These are phyloP conservation scores for Diarsia mendica DNA, from an alignment of 2,888 invertebrate genomes.

Conservation along the genomic window DNA sequence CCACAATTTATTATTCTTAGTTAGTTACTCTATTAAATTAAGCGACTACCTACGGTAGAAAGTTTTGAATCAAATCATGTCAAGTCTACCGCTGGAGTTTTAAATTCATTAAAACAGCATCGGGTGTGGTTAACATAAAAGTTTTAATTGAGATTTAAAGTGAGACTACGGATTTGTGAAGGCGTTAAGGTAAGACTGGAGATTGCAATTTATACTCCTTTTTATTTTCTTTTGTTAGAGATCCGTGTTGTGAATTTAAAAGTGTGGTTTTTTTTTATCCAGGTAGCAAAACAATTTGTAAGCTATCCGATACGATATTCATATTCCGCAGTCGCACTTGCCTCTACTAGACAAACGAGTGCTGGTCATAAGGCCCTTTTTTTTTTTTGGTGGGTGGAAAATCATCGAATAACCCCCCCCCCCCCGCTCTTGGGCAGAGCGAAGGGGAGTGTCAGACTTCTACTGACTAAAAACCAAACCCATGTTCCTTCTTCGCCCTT, in stretches of 20 bases:
- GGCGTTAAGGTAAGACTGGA: slow-evolving; percentile 1
- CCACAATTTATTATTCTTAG: background rate
- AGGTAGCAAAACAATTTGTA: too few relatives aligned
- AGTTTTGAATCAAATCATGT: slow-evolving; percentile 2
- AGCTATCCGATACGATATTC: too few relatives aligned
- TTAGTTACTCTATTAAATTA: background rate
- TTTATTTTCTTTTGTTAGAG: slow-evolving; percentile 20
- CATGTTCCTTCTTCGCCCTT: too few relatives aligned
- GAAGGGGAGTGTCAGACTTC: too few relatives aligned
- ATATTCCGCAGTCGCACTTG: too few relatives aligned
- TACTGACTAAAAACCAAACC: too few relatives aligned
- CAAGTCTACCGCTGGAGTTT: slow-evolving; percentile 13
- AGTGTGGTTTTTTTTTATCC: background rate
- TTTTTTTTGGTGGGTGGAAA: too few relatives aligned
- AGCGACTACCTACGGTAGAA: background rate
- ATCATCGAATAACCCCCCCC: too few relatives aligned
- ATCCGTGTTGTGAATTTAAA: slow-evolving; percentile 5
- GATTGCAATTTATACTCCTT: slow-evolving; percentile 32
- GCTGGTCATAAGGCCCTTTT: too few relatives aligned
- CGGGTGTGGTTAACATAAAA: slow-evolving; percentile 41
- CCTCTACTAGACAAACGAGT: too few relatives aligned
- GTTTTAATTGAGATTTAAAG: slow-evolving; percentile 54
- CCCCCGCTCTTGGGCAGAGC: too few relatives aligned
- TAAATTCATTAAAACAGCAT: slow-evolving; percentile 45
- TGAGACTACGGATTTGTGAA: slow-evolving; percentile 27